phyloP scores from a whole-genome alignment of 2,888 invertebrate species.

The Escarpia spicata region DNA sequence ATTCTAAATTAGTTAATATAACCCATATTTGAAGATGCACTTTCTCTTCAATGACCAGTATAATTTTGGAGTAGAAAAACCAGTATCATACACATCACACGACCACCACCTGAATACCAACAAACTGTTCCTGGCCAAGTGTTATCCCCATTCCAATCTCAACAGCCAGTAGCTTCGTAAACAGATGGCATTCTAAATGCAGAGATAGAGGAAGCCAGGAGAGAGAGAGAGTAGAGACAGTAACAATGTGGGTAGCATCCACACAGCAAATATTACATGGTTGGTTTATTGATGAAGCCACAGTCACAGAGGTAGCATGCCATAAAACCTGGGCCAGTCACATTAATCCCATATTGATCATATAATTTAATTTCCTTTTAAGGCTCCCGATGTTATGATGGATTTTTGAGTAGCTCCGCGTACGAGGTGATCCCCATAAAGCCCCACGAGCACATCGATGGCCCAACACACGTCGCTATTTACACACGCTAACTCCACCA shows the following conservation, averaged over 20 bases:
- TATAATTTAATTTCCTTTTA: conserved; percentile 6
- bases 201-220: neutral
- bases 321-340: neutral
- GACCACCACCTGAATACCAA: neutral
- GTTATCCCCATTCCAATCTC: neutral
- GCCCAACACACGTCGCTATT: neutral
- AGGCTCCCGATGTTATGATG: neutral
- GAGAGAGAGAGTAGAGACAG: neutral
- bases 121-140: neutral
- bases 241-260: neutral
- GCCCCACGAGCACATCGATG: neutral
- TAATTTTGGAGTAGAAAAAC: neutral
- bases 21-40: neutral
- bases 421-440: neutral
- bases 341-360: conserved; percentile 1
- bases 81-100: neutral
- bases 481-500: neutral
- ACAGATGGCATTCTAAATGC: neutral
- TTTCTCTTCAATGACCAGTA: neutral
- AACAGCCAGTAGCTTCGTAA: neutral
- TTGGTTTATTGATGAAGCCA: neutral
- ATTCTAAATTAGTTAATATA: too few species aligned
- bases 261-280: neutral
- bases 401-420: neutral
- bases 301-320: neutral